Evolutionary conservation across 2,888 invertebrate genomes (phyloP), one percentile per base, ranked within the genome.

Genomic region (Lithophane semibrunnea): DNA sequence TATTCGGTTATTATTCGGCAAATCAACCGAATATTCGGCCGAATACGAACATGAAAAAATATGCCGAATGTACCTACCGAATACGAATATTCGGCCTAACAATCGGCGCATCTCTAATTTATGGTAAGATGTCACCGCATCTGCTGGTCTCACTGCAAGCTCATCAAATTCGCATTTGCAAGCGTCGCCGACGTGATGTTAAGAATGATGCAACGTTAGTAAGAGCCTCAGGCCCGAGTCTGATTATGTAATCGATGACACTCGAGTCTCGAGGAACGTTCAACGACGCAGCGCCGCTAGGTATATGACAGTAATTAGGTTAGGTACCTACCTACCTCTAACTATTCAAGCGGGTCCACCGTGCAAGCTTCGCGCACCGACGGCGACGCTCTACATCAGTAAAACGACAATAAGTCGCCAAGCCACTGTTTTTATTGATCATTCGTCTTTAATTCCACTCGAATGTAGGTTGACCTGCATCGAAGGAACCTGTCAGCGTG

Each of bases 401-500:
- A 9, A 47, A 21, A 64, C 65, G 21, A 37, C 37, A 37, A 37
- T 29, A 0, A 29, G 29, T 29, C 29, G 29, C 29, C 29, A 29
- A 29, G 29, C 29, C 29, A 29, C 29, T 29, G 29, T 29, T 29
- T 29, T 64, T 44, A 42, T 68, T 54, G 80, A 49, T 79, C 49
- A 47, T n/a, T 65, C 72, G 52, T 78, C 44, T 44, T 21, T 47
- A 69, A 61, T 63, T 71, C n/a, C 56, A 29, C 13, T 37, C 67
- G 56, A 44, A 69, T 76, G 65, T 60, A 66, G 58, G 65, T 70
- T 44, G 49, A n/a, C 79, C 37, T 37, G 5, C 54, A 63, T 76
- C 70, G 63, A 66, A 83, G 74, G 73, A 82, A 79, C 75, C 73
- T 54, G 71, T 66, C 24, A n/a, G 58, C 61, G 75, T 71, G 70